Conservation (phyloP, 2,888 invertebrate species). For the Seira sanloemensis region DNA sequence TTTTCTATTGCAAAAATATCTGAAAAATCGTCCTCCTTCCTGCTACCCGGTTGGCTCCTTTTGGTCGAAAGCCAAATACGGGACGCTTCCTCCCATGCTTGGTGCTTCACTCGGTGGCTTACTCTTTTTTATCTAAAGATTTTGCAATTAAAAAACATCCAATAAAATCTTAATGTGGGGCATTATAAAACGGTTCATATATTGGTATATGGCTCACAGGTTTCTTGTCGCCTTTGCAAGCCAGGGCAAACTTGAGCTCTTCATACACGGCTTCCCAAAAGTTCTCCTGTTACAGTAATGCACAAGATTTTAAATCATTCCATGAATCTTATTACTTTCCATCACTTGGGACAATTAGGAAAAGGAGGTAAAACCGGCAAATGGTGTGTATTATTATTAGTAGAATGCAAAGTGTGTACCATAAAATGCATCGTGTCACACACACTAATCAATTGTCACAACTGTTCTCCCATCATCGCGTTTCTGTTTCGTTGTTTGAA, state of each 20-base stretch:
- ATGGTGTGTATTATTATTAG: no score
- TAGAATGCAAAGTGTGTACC: background rate
- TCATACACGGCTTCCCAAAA: slow-evolving; percentile 73
- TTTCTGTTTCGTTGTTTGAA: slow-evolving; percentile 8
- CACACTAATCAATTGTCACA: slow-evolving; percentile 63
- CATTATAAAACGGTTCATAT: background rate
- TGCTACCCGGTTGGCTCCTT: slow-evolving; percentile 65
- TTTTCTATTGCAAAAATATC: slow-evolving; percentile 16
- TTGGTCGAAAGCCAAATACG: slow-evolving; percentile 70
- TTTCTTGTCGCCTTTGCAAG: slow-evolving; percentile 74
- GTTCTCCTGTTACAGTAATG: slow-evolving; percentile 42
- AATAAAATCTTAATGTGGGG: slow-evolving; percentile 10
- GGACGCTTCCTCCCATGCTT: slow-evolving; percentile 67
- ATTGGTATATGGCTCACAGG: slow-evolving; percentile 59
- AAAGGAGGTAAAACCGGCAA: no score
- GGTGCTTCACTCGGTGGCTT: slow-evolving; percentile 64
- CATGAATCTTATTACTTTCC: background rate
- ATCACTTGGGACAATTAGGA: no score
- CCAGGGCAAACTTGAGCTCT: slow-evolving; percentile 74
- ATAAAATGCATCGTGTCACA: background rate
- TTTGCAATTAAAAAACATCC: slow-evolving; percentile 12
- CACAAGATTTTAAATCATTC: background rate
- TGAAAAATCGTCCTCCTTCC: no score
- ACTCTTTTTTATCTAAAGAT: slow-evolving; percentile 61
- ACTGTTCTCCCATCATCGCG: slow-evolving; percentile 59